A percentile compares a stretch with the other conserved stretches of the same genome.
phyloP scores from a whole-genome alignment of 2,888 invertebrate species.

The Agelastica alni region DNA sequence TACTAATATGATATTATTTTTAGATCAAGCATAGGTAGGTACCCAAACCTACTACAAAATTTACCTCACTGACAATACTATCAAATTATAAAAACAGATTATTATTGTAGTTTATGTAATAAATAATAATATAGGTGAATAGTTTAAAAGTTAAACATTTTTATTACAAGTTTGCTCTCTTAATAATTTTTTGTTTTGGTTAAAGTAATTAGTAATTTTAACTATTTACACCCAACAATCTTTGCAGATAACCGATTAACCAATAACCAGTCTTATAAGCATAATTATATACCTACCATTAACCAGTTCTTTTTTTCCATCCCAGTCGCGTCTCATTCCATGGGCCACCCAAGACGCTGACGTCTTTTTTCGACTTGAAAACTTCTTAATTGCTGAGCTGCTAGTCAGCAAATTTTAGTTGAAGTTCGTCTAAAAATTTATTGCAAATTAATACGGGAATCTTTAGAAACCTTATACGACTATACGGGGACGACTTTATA shows the following conservation, averaged over 20 bases:
- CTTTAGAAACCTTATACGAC: neutral
- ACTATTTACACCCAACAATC: constrained; percentile 7
- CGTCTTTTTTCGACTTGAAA: constrained; percentile 46
- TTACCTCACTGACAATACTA: too few species aligned
- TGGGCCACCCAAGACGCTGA: constrained; percentile 49
- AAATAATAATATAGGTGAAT: too few species aligned
- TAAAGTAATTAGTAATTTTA: constrained; percentile 14
- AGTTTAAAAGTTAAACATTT: too few species aligned
- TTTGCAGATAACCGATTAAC: constrained; percentile 11
- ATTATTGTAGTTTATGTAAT: too few species aligned
- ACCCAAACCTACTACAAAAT: too few species aligned
- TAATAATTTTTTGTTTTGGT: too few species aligned
- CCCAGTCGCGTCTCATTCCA: constrained; percentile 9
- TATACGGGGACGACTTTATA: neutral
- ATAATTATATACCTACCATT: constrained; percentile 20
- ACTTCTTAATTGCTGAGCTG: constrained; percentile 46
- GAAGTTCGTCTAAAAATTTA: constrained; percentile 46
- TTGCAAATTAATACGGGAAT: constrained; percentile 42
- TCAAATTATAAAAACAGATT: too few species aligned
- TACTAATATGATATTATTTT: too few species aligned
- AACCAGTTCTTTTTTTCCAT: constrained; percentile 16
- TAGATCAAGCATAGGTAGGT: too few species aligned
- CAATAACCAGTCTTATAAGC: constrained; percentile 19
- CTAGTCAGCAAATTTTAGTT: constrained; percentile 41
- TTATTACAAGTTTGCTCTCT: too few species aligned